A percentile compares a stretch with the other conserved stretches of the same genome.
phyloP scores from a whole-genome alignment of 2,888 invertebrate species.

The Apodemia zela region DNA sequence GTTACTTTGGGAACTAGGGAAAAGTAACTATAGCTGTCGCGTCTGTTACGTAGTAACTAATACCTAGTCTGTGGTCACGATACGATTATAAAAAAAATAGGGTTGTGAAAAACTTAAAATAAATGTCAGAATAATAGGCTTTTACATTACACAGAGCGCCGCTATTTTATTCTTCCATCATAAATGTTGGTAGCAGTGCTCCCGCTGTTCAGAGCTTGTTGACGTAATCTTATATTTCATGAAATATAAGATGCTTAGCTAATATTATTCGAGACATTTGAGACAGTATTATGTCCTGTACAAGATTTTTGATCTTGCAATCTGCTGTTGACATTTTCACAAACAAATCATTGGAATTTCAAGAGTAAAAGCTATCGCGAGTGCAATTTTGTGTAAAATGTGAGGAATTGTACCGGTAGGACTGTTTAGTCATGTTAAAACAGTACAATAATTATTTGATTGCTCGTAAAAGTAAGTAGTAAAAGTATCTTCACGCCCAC shows the following conservation, averaged over 20 bases:
- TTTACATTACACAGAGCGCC: constrained; percentile 30
- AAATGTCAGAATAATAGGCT: constrained; percentile 39
- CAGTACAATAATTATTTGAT: too few relatives aligned
- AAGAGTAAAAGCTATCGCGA: not conserved
- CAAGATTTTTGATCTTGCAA: not conserved
- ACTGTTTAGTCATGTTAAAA: too few relatives aligned
- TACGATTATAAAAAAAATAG: too few relatives aligned
- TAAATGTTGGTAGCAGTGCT: constrained; percentile 24
- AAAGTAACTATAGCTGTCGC: too few relatives aligned
- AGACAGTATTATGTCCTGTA: constrained; percentile 14
- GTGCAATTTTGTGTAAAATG: not conserved
- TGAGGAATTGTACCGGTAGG: too few relatives aligned
- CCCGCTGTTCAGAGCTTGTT: constrained; percentile 32
- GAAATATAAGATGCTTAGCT: constrained; percentile 31
- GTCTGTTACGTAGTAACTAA: too few relatives aligned
- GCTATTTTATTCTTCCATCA: constrained; percentile 21
- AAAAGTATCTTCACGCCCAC: too few relatives aligned
- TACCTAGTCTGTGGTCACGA: too few relatives aligned
- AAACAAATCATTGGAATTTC: constrained; percentile 9
- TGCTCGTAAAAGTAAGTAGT: too few relatives aligned
- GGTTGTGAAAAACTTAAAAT: constrained; percentile 37
- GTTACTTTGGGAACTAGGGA: too few relatives aligned
- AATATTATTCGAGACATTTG: constrained; percentile 26
- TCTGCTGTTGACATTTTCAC: not conserved
- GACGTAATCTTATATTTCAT: constrained; percentile 27